phyloP scores from a whole-genome alignment of 1,140 invertebrate genomes.

The Solen grandis region DNA sequence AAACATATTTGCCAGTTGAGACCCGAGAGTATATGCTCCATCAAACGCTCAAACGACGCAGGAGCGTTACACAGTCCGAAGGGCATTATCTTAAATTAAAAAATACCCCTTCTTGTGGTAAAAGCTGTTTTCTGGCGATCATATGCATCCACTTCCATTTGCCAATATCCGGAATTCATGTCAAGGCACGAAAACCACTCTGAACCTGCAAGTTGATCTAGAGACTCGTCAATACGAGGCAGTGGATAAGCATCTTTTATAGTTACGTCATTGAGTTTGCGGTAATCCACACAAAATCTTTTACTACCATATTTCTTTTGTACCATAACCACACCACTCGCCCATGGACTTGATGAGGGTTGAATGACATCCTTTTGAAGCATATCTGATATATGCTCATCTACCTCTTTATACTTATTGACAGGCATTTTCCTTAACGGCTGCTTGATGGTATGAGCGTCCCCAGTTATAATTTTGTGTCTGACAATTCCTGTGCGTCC shows the following conservation, averaged over 20 bases:
- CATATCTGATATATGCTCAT: conserved; percentile 47
- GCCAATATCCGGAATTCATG: conserved; percentile 5
- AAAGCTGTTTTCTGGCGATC: conserved; percentile 76
- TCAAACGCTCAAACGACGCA: conserved; percentile 13
- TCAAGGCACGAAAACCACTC: conserved; percentile 21
- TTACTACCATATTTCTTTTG: conserved; percentile 39
- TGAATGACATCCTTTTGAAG: conserved; percentile 51
- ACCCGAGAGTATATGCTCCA: conserved; percentile 1
- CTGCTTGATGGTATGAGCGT: conserved; percentile 44
- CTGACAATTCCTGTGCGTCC: conserved; percentile 46
- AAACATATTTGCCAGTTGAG: conserved; percentile 16
- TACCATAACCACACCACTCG: conserved; percentile 45
- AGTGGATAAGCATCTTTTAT: conserved; percentile 48
- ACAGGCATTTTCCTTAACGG: conserved; percentile 42
- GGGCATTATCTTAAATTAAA: conserved; percentile 58
- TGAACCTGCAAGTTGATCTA: conserved; percentile 36
- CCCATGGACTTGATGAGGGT: conserved; percentile 56
- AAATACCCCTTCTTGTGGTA: conserved; percentile 44
- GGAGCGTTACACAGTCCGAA: conserved; percentile 66
- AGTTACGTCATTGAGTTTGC: conserved; percentile 27
- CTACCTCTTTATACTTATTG: conserved; percentile 18
- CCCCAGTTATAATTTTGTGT: conserved; percentile 55
- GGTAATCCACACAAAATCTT: conserved; percentile 40
- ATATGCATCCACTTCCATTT: neutral
- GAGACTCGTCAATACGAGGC: conserved; percentile 28